These are phyloP conservation scores for Phoenicopterus ruber DNA, from an alignment of 2,113 vertebrate genomes.

Conservation along the genomic window DNA sequence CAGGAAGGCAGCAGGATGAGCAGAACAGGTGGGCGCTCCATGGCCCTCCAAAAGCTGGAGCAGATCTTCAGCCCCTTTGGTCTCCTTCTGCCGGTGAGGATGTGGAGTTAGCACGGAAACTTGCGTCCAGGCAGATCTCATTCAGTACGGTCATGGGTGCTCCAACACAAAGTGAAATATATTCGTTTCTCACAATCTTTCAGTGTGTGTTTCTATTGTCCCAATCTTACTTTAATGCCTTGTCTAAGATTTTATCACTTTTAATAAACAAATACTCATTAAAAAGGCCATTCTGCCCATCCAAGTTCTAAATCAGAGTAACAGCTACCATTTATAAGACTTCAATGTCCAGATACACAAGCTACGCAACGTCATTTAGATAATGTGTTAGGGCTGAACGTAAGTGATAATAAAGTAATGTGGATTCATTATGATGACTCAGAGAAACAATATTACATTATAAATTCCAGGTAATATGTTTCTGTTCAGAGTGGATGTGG, in stretches of 20 bases:
- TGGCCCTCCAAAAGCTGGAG: neutral
- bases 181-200: neutral
- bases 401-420: slow-evolving; percentile 10
- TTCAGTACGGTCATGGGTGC: neutral
- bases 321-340: neutral
- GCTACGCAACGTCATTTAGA: neutral
- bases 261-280: neutral
- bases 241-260: neutral
- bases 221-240: neutral
- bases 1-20: neutral
- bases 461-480: neutral
- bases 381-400: neutral
- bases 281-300: neutral
- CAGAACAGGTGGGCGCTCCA: neutral
- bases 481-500: neutral
- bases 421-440: neutral
- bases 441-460: slow-evolving; percentile 5
- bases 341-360: neutral
- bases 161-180: neutral
- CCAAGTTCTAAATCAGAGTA: neutral
- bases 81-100: neutral
- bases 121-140: neutral
- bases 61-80: neutral
- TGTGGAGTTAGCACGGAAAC: neutral
- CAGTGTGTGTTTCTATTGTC: neutral